These are phyloP conservation scores for Drosophila birchii DNA, from an alignment of 2,888 invertebrate genomes.

Conservation along the genomic window DNA sequence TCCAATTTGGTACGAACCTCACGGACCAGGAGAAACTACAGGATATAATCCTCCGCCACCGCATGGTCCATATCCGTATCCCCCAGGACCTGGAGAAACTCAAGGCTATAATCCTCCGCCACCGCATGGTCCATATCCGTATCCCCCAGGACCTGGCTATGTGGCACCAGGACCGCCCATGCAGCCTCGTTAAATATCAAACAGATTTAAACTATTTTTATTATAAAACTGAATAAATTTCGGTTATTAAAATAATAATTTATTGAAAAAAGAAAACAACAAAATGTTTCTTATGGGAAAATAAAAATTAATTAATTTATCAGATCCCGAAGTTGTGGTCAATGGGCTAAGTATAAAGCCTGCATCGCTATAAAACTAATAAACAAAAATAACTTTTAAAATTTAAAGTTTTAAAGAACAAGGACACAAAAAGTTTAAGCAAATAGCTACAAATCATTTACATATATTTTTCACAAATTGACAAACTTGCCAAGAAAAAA, in stretches of 20 bases:
- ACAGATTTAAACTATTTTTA: not conserved
- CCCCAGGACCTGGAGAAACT: constrained; percentile 14
- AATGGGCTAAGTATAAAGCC: not conserved
- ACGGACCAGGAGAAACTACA: not conserved
- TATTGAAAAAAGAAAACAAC: not conserved
- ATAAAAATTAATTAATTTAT: too few species aligned
- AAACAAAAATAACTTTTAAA: not conserved
- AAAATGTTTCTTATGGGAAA: too few species aligned
- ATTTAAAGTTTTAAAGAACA: not conserved
- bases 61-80: constrained; percentile 29
- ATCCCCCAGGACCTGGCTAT: constrained; percentile 23
- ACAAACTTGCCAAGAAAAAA: not conserved
- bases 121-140: constrained; percentile 35
- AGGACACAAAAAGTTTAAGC: too few species aligned
- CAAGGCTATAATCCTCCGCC: constrained; percentile 23
- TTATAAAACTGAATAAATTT: not conserved
- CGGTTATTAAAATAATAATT: not conserved
- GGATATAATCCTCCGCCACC: constrained; percentile 8
- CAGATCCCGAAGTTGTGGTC: not conserved
- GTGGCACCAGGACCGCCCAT: constrained; percentile 42
- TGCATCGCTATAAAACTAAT: not conserved
- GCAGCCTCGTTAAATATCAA: constrained; percentile 26
- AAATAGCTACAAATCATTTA: not conserved
- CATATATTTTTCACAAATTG: not conserved
- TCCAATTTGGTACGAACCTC: constrained; percentile 27